Evolutionary conservation across 2,113 vertebrate species (phyloP).

Genomic region (Seriola rivoliana): DNA sequence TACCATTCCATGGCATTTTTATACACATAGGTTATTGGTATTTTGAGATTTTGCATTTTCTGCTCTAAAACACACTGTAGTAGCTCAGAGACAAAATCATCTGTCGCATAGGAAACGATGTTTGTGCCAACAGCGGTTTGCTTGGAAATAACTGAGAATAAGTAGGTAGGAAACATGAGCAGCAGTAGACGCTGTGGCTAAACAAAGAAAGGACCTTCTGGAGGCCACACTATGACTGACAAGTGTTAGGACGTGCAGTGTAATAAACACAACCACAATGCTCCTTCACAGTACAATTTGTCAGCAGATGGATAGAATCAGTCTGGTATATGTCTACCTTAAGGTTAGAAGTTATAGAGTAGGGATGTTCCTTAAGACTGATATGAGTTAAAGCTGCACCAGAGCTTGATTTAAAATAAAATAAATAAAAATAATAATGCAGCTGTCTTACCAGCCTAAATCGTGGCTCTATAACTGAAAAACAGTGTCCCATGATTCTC

Average conservation of each 20-base stretch:
- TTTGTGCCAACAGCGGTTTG: not conserved
- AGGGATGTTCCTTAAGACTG: not conserved
- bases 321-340: slow-evolving; percentile 5
- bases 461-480: slow-evolving; percentile 8
- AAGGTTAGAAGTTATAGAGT: not conserved
- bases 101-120: not conserved
- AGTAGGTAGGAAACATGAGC: not conserved
- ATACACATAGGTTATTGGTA: not conserved
- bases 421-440: not conserved
- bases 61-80: not conserved
- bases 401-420: slow-evolving; percentile 6
- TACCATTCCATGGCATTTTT: not conserved
- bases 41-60: not conserved
- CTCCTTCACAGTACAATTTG: not conserved
- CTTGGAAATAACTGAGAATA: not conserved
- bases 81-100: not conserved
- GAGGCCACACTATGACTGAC: not conserved
- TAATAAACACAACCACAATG: not conserved
- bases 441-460: not conserved
- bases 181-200: not conserved
- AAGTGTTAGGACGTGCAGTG: not conserved
- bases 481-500: not conserved
- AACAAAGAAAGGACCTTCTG: not conserved
- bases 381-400: slow-evolving; percentile 22
- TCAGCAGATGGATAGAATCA: not conserved